A percentile compares a stretch with the other conserved stretches of the same genome.
Conservation (phyloP, 1,140 invertebrate species). For the Teleopsis dalmanni region DNA sequence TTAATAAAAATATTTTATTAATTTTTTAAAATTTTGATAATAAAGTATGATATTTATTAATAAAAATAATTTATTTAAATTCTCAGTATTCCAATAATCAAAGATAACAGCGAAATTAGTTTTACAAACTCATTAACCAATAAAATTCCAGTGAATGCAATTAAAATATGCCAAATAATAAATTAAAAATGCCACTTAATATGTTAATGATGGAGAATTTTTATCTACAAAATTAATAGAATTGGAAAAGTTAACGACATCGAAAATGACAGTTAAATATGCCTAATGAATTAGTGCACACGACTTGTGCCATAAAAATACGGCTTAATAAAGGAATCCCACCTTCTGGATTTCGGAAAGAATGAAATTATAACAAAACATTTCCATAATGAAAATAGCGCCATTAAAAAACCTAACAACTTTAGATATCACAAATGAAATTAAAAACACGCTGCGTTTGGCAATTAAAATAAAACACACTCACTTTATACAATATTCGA, state of each 20-base stretch:
- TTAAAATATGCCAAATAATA: constrained; percentile 26
- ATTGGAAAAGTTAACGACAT: constrained; percentile 8
- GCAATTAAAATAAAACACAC: constrained; percentile 29
- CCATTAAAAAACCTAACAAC: constrained; percentile 43
- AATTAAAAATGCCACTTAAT: constrained; percentile 27
- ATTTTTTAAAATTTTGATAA: too few species aligned
- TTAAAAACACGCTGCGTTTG: constrained; percentile 36
- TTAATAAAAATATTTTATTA: too few species aligned
- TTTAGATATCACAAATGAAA: constrained; percentile 32
- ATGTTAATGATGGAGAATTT: constrained; percentile 26
- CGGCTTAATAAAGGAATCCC: too few species aligned
- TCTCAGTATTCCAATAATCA: too few species aligned
- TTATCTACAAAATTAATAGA: constrained; percentile 9
- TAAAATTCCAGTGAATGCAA: constrained; percentile 43
- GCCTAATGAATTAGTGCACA: too few species aligned
- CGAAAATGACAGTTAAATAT: constrained; percentile 1
- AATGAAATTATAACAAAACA: constrained; percentile 16
- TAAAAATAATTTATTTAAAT: too few species aligned
- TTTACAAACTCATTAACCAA: too few species aligned
- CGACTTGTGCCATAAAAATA: too few species aligned
- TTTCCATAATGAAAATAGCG: constrained; percentile 43
- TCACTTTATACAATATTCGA: too few species aligned
- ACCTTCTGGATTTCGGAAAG: too few species aligned
- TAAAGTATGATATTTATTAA: too few species aligned
- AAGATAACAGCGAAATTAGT: too few species aligned